Percentiles rank a stretch among this genome's conserved stretches.
These are phyloP conservation scores for Forbesichthys papilliferus DNA, from an alignment of 2,113 vertebrate genomes.

Conservation along the genomic window DNA sequence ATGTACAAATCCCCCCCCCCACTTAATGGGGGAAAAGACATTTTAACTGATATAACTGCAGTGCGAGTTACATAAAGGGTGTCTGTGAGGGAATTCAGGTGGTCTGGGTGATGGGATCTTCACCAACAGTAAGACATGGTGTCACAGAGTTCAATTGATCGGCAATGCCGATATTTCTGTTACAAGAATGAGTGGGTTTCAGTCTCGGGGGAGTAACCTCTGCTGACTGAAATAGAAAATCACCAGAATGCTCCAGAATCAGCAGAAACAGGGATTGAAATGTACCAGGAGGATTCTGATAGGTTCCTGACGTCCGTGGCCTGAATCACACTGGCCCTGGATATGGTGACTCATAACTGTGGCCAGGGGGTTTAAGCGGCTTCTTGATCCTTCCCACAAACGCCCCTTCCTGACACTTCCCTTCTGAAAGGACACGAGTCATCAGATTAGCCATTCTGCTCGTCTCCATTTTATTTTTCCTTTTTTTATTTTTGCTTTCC, in stretches of 20 bases:
- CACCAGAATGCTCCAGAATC: constrained; percentile 28
- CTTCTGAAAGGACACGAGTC: neutral
- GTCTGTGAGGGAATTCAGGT: neutral
- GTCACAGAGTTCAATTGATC: neutral
- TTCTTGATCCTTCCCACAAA: constrained; percentile 38
- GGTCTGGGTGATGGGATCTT: constrained; percentile 1
- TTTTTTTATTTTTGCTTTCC: constrained; percentile 15
- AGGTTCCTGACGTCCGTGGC: constrained; percentile 29
- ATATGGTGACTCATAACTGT: constrained; percentile 26
- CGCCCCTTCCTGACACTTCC: too few relatives aligned
- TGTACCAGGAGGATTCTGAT: constrained; percentile 9
- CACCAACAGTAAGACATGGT: constrained; percentile 3
- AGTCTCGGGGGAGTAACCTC: neutral
- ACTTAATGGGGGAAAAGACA: too few relatives aligned
- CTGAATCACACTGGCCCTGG: constrained; percentile 25
- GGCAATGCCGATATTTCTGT: neutral
- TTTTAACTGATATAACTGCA: constrained; percentile 18
- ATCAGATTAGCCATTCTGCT: constrained; percentile 34
- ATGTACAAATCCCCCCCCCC: too few relatives aligned
- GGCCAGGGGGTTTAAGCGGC: constrained; percentile 25
- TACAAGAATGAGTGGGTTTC: neutral
- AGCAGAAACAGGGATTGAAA: constrained; percentile 32
- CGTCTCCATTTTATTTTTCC: constrained; percentile 18
- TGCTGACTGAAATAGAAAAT: constrained; percentile 15
- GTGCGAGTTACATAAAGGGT: neutral